Conservation (phyloP, 1,140 invertebrate genomes). For the Hirudo medicinalis region DNA sequence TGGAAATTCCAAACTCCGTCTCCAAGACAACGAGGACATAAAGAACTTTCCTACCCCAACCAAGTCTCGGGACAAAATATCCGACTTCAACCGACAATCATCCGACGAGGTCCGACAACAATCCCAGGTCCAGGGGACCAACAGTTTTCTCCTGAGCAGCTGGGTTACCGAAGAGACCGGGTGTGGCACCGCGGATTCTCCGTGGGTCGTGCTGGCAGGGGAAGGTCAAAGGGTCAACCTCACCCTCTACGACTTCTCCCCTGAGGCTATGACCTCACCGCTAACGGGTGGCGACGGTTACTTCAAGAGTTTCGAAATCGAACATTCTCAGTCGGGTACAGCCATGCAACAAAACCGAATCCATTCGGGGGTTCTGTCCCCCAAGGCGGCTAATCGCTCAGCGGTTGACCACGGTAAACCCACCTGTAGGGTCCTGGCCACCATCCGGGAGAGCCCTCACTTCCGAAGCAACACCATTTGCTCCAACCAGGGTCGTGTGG, state of each 20-base stretch:
- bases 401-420: background rate
- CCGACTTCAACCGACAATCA: too few relatives aligned
- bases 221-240: slow-evolving; percentile 21
- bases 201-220: slow-evolving; percentile 20
- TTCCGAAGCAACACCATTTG: slow-evolving; percentile 16
- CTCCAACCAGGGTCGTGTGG: background rate
- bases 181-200: slow-evolving; percentile 21
- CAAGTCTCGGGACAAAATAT: too few relatives aligned
- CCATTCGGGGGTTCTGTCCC: background rate
- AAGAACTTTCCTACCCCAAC: too few relatives aligned
- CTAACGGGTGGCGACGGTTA: too few relatives aligned
- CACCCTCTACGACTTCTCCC: slow-evolving; percentile 22
- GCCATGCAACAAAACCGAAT: background rate
- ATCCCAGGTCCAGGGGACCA: too few relatives aligned
- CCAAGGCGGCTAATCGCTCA: background rate
- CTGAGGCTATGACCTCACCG: background rate
- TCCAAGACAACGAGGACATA: too few relatives aligned
- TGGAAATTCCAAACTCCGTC: too few relatives aligned
- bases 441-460: slow-evolving; percentile 10
- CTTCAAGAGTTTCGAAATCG: too few relatives aligned
- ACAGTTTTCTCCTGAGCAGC: slow-evolving; percentile 5
- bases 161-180: slow-evolving; percentile 16
- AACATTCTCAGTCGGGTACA: too few relatives aligned
- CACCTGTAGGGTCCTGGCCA: slow-evolving; percentile 19
- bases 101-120: too few relatives aligned